Percentiles rank a stretch among this genome's conserved stretches.
Conservation (phyloP, 2,888 invertebrate genomes). For the Eristalis arbustorum region DNA sequence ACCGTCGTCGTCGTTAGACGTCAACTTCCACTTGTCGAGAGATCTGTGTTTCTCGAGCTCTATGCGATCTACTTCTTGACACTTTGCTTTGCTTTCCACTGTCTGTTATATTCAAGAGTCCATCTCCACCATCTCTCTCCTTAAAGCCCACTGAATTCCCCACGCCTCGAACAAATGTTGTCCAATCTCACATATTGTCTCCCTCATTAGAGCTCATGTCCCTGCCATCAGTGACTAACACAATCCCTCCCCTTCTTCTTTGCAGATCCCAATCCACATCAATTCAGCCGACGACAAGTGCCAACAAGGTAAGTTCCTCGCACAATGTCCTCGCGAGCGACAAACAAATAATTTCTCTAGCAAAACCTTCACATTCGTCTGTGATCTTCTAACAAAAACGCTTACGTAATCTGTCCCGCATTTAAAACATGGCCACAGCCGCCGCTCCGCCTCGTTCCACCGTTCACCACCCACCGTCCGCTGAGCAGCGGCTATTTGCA, state of each 20-base stretch:
- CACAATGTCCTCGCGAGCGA: neutral
- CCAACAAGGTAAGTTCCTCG: neutral
- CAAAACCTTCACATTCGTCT: conserved; percentile 15
- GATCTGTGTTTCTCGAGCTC: no score
- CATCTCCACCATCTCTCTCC: no score
- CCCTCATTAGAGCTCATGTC: no score
- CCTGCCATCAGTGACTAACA: neutral
- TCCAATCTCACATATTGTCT: no score
- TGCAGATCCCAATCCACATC: neutral
- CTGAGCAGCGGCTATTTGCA: neutral
- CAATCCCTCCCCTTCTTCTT: neutral
- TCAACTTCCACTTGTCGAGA: no score
- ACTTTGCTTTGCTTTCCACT: no score
- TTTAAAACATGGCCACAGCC: neutral
- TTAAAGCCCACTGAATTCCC: no score
- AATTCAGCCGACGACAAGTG: neutral
- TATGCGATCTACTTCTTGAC: no score
- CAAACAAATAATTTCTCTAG: neutral
- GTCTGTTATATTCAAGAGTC: no score
- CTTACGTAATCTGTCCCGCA: neutral
- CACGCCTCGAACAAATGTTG: no score
- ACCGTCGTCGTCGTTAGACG: no score
- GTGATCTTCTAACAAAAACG: neutral
- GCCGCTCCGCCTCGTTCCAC: neutral
- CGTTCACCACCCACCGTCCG: neutral